These are phyloP conservation scores for Pyrrhosoma nymphula DNA, from an alignment of 2,888 invertebrate species.

Conservation along the genomic window DNA sequence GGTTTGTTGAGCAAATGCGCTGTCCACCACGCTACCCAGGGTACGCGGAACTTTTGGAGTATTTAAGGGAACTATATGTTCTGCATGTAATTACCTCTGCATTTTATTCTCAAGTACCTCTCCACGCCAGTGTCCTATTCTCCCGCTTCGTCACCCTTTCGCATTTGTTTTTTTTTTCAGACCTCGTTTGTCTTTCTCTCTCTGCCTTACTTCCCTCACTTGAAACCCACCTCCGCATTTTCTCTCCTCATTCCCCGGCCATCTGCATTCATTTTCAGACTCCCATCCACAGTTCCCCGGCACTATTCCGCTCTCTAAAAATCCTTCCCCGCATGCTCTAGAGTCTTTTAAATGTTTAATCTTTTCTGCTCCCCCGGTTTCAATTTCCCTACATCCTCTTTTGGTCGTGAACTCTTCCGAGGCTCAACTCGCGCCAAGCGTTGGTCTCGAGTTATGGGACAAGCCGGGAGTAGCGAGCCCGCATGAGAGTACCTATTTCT, in stretches of 20 bases:
- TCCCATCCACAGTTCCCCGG: neutral
- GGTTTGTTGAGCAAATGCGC: too few species aligned
- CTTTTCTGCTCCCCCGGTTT: neutral
- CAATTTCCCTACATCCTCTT: neutral
- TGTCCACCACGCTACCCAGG: too few species aligned
- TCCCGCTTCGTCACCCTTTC: too few species aligned
- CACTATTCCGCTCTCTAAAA: too few species aligned
- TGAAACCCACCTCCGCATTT: neutral
- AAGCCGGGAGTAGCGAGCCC: neutral
- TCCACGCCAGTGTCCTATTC: too few species aligned
- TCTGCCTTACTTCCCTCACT: neutral
- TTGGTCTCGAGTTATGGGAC: neutral
- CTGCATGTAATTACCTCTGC: too few species aligned
- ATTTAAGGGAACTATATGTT: too few species aligned
- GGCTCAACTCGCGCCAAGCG: neutral
- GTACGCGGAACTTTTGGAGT: too few species aligned
- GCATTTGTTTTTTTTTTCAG: too few species aligned
- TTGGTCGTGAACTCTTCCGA: neutral
- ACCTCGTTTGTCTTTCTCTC: too few species aligned
- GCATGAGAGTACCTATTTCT: neutral
- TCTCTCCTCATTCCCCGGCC: neutral
- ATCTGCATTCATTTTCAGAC: conserved; percentile 1
- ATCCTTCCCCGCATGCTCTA: neutral
- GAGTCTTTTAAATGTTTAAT: conserved; percentile 17
- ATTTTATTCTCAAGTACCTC: too few species aligned